Percentiles rank a stretch among this genome's conserved stretches.
Evolutionary conservation across 2,888 invertebrate species (phyloP).

Genomic region (Linnaemya tessellans): DNA sequence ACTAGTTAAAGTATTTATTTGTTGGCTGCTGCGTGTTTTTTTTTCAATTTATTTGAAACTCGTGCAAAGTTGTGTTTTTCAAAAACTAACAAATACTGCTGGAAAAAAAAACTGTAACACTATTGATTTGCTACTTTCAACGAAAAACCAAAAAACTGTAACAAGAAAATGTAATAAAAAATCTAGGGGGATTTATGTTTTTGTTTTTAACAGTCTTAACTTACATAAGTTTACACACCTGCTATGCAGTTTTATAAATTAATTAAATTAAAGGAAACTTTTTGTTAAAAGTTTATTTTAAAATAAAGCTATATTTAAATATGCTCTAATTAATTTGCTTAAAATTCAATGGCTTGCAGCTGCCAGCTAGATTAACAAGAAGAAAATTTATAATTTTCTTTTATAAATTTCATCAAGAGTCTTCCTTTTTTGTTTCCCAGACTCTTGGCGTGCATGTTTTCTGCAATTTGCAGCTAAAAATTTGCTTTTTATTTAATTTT

Average conservation of each 20-base stretch:
- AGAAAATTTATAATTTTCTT: slow-evolving; percentile 24
- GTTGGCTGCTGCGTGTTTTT: slow-evolving; percentile 1
- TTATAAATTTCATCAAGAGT: slow-evolving; percentile 12
- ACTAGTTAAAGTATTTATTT: slow-evolving; percentile 33
- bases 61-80: slow-evolving; percentile 50
- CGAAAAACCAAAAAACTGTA: background rate
- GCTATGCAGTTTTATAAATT: slow-evolving; percentile 26
- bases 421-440: slow-evolving; percentile 47
- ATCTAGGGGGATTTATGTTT: slow-evolving; percentile 9
- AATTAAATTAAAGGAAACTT: slow-evolving; percentile 30
- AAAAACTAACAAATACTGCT: slow-evolving; percentile 14
- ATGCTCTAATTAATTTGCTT: slow-evolving; percentile 64
- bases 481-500: background rate
- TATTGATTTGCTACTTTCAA: slow-evolving; percentile 32
- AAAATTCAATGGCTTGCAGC: slow-evolving; percentile 45
- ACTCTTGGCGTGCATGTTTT: slow-evolving; percentile 50
- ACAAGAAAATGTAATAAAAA: slow-evolving; percentile 43
- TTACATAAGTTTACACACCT: slow-evolving; percentile 70
- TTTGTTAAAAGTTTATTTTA: slow-evolving; percentile 24
- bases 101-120: slow-evolving; percentile 40
- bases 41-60: slow-evolving; percentile 44
- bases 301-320: slow-evolving; percentile 46
- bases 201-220: background rate
- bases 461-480: slow-evolving; percentile 17
- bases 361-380: background rate